Conservation (phyloP, 2,888 invertebrate species). For the Caprella mutica region DNA sequence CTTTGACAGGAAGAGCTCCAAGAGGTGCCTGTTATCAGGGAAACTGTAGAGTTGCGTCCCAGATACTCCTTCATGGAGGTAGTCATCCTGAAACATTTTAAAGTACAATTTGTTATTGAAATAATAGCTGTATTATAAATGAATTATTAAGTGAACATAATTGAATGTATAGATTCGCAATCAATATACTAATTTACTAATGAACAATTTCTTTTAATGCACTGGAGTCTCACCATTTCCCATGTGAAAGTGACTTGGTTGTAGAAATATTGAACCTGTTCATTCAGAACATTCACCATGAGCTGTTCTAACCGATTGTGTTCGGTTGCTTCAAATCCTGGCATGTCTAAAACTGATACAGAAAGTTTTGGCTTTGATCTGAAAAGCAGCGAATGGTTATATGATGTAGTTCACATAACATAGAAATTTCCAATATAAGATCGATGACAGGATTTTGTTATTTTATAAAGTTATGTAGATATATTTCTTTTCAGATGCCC, state of each 20-base stretch:
- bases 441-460: too few relatives aligned
- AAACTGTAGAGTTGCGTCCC: constrained; percentile 56
- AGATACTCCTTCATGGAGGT: constrained; percentile 65
- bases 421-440: too few relatives aligned
- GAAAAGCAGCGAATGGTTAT: background rate
- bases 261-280: constrained; percentile 86
- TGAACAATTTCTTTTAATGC: too few relatives aligned
- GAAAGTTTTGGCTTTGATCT: constrained; percentile 50
- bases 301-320: constrained; percentile 77
- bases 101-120: too few relatives aligned
- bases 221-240: constrained; percentile 55
- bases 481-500: too few relatives aligned
- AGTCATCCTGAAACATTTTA: constrained; percentile 51
- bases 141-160: too few relatives aligned
- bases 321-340: constrained; percentile 75
- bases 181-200: too few relatives aligned
- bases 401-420: too few relatives aligned
- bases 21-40: constrained; percentile 74
- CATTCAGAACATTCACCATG: constrained; percentile 77
- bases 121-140: too few relatives aligned
- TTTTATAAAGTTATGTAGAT: too few relatives aligned
- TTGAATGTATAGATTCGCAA: too few relatives aligned
- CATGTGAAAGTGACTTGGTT: constrained; percentile 81
- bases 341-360: constrained; percentile 72
- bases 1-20: constrained; percentile 75